A percentile compares a stretch with the other conserved stretches of the same genome.
Conservation (phyloP, 2,113 vertebrate genomes). For the Cyprinus carpio region DNA sequence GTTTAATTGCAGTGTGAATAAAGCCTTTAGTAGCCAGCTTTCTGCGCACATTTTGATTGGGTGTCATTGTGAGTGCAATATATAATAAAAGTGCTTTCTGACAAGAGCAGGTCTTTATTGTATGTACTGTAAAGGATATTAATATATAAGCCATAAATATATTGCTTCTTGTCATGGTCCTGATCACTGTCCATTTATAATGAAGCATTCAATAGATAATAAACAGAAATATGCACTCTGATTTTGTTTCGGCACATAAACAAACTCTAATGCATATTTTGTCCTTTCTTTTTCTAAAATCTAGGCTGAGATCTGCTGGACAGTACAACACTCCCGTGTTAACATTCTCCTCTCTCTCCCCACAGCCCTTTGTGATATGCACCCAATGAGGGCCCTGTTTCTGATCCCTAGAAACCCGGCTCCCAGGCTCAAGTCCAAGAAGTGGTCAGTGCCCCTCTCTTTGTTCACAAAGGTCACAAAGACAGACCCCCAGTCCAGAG, state of each 20-base stretch:
- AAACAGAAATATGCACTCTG: neutral
- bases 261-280: neutral
- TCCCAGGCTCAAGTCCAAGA: conserved; percentile 93
- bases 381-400: conserved; percentile 97
- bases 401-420: conserved; percentile 95
- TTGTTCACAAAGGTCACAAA: neutral
- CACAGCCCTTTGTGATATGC: conserved; percentile 95
- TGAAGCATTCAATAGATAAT: neutral
- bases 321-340: neutral
- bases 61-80: neutral
- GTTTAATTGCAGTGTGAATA: neutral
- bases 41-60: neutral
- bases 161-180: neutral
- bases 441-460: conserved; percentile 83
- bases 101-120: neutral
- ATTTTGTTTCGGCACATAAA: neutral
- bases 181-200: neutral
- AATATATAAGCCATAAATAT: neutral
- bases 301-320: neutral
- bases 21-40: neutral
- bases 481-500: neutral
- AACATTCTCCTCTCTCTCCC: conserved; percentile 50
- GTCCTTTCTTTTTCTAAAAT: neutral
- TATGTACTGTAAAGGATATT: neutral
- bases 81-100: neutral